phyloP scores from a whole-genome alignment of 2,113 vertebrate species.

The Jaculus jaculus region DNA sequence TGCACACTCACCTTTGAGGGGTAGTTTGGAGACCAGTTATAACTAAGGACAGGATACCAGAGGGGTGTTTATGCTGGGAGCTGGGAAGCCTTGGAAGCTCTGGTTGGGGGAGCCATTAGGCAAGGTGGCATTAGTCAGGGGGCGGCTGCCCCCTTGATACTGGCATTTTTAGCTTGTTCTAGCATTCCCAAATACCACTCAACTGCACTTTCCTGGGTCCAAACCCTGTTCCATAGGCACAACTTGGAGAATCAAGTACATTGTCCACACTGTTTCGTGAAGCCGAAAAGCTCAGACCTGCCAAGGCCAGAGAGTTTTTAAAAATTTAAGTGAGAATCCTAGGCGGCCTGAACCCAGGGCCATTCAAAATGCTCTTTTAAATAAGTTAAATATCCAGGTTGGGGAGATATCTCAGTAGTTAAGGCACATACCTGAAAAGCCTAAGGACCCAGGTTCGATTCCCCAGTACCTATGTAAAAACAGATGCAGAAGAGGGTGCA shows the following conservation, averaged over 20 bases:
- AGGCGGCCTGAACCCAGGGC: neutral
- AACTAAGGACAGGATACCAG: neutral
- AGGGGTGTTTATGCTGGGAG: neutral
- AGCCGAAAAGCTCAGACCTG: neutral
- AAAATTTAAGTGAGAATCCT: conserved; percentile 13
- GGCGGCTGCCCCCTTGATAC: neutral
- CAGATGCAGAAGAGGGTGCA: too few species aligned
- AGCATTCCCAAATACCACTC: neutral
- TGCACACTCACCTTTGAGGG: neutral
- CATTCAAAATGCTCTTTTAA: conserved; percentile 27
- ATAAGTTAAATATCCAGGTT: neutral
- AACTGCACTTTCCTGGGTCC: conserved; percentile 2
- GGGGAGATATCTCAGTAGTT: too few species aligned
- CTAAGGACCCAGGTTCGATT: too few species aligned
- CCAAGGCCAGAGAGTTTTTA: conserved; percentile 17
- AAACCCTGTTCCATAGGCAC: neutral
- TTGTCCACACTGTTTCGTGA: conserved; percentile 26
- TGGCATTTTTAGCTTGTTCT: neutral
- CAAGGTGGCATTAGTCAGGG: accelerated
- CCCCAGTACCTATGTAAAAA: too few species aligned
- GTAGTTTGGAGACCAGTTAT: neutral
- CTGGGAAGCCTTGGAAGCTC: neutral
- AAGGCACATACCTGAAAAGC: too few species aligned
- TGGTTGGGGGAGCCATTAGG: neutral
- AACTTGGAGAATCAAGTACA: neutral